Evolutionary conservation across 92 coral and sea anemone species (phyloP), one percentile per base, ranked within the genome.

Genomic region (Metridium senile): DNA sequence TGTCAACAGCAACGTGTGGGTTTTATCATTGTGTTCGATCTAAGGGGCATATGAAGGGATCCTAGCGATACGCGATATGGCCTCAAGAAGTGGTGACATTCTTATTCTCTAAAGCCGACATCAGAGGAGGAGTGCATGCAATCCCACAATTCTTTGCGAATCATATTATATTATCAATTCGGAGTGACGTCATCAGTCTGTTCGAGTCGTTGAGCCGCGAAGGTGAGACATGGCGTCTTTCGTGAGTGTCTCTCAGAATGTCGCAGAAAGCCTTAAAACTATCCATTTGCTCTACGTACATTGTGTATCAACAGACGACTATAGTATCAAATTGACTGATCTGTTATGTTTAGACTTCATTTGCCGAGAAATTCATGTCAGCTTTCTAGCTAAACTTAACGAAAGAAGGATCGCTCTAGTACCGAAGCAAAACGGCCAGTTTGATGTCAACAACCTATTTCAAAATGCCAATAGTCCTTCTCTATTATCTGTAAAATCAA

Each of bases 351-450:
- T 85, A 17, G 72, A 78, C 20, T 10, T 87, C 0, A 69, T 71
- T 63, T 82, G 91, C 61, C 76, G 81, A 23, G 84, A 86, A 63
- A 67, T 65, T 1, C 87, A 87, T 71, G 26, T 71, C 18, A 86
- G 91, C 57, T 81, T 70, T 51, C 17, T 81, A 2, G 66, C 51
- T 33, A 71, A 66, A 19, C 32, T 78, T 22, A 71, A 17, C 0
- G 76, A 70, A 59, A 70, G 82, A 29, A 76, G 87, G 27, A 39
- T 76, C 6, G 76, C 76, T 0, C 84, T 82, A 9, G 30, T 77
- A 17, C 87, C 85, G 19, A 26, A 45, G 2, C 30, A 46, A 13
- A 78, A 82, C 43, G 88, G 75, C 51, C 74, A 57, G 28, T 1
- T 18, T 31, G 43, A 26, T 16, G 25, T 83, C 35, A 72, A 74